These are phyloP conservation scores for Lycaon pictus DNA, from an alignment of 2,113 vertebrate species.

Conservation along the genomic window DNA sequence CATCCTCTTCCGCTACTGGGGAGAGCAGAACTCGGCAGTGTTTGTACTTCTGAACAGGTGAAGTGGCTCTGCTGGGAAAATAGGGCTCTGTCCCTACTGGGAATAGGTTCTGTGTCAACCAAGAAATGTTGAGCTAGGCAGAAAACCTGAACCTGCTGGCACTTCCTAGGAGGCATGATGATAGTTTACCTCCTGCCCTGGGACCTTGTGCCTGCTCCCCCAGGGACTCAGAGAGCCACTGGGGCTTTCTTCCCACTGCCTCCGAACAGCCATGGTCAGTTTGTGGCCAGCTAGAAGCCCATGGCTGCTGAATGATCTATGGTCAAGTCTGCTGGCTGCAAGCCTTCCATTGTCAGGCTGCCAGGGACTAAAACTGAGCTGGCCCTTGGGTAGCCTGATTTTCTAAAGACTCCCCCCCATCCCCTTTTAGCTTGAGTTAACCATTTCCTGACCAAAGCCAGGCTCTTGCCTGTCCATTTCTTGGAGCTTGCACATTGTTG, in stretches of 20 bases:
- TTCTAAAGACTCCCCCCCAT: neutral
- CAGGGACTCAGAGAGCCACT: neutral
- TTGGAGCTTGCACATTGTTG: neutral
- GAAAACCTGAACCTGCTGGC: neutral
- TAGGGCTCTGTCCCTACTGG: neutral
- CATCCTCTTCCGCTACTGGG: neutral
- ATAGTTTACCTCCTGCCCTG: neutral
- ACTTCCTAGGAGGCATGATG: neutral
- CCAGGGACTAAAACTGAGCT: neutral
- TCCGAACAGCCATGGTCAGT: neutral
- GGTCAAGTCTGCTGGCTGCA: neutral
- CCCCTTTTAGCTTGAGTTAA: neutral
- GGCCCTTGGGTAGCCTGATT: neutral
- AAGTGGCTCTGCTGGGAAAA: neutral
- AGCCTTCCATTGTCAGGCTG: constrained; percentile 39
- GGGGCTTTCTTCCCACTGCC: neutral
- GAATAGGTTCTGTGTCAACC: neutral
- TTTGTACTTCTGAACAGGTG: neutral
- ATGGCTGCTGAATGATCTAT: neutral
- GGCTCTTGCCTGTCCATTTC: neutral
- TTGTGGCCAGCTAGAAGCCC: neutral
- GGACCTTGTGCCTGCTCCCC: neutral
- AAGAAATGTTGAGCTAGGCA: neutral
- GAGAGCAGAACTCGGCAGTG: neutral
- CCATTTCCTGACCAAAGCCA: constrained; percentile 28